Conservation (phyloP, 1,140 invertebrate genomes). For the Formica exsecta region DNA sequence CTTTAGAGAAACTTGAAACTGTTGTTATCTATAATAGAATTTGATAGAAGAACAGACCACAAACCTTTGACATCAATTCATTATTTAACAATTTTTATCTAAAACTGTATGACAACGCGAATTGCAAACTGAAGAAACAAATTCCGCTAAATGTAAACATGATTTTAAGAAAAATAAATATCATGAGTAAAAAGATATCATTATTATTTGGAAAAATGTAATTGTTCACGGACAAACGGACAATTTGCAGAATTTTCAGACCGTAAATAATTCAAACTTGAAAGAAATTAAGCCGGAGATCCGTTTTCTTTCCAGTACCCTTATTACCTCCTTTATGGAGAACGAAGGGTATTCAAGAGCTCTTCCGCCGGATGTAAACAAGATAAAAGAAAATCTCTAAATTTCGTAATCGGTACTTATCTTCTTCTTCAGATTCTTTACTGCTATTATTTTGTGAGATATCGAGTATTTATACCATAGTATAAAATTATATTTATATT, state of each 20-base stretch:
- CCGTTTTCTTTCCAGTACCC: neutral
- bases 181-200: too few species aligned
- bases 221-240: neutral
- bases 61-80: neutral
- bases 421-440: neutral
- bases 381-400: neutral
- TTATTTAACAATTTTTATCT: neutral
- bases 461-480: neutral
- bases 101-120: too few species aligned
- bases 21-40: neutral
- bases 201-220: too few species aligned
- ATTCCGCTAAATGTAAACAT: neutral
- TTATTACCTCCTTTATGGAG: neutral
- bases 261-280: neutral
- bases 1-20: neutral
- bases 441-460: neutral
- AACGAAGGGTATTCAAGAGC: neutral
- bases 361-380: constrained; percentile 4
- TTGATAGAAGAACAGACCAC: neutral
- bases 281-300: constrained; percentile 4
- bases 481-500: constrained; percentile 1
- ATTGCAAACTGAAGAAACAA: neutral
- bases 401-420: neutral
- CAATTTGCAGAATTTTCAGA: constrained; percentile 1
- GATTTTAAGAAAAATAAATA: too few species aligned